phyloP scores from a whole-genome alignment of 2,888 invertebrate genomes.

The Andrena haemorrhoa region DNA sequence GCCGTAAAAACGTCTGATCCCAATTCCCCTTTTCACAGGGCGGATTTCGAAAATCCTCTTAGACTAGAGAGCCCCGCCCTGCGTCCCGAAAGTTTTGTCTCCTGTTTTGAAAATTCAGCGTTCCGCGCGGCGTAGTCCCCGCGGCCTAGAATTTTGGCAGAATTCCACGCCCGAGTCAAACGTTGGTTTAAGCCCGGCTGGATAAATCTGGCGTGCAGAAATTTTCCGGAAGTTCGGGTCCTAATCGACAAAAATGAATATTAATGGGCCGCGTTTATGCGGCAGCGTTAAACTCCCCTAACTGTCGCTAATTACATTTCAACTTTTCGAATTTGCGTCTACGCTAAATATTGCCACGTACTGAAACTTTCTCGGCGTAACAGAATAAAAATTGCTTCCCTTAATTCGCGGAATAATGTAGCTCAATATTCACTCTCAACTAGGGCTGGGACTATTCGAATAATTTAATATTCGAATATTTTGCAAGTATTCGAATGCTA shows the following conservation, averaged over 20 bases:
- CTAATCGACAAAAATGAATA: constrained; percentile 2
- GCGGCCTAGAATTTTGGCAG: constrained; percentile 6
- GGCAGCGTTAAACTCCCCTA: neutral
- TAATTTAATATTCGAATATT: too few species aligned
- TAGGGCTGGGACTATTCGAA: too few species aligned
- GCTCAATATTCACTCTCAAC: constrained; percentile 13
- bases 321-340: constrained; percentile 33
- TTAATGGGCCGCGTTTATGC: constrained; percentile 37
- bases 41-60: constrained; percentile 21
- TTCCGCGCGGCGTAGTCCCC: neutral
- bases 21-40: neutral
- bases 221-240: neutral
- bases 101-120: neutral
- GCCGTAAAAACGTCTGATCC: neutral
- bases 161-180: constrained; percentile 6
- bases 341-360: constrained; percentile 20
- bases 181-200: neutral
- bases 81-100: neutral
- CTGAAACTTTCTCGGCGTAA: neutral
- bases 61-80: neutral
- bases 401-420: neutral
- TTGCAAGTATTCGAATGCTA: too few species aligned
- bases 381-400: constrained; percentile 8
- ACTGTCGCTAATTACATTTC: constrained; percentile 26
- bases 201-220: constrained; percentile 9